These are phyloP conservation scores for Melieria omissa DNA, from an alignment of 2,888 invertebrate species.

Conservation along the genomic window DNA sequence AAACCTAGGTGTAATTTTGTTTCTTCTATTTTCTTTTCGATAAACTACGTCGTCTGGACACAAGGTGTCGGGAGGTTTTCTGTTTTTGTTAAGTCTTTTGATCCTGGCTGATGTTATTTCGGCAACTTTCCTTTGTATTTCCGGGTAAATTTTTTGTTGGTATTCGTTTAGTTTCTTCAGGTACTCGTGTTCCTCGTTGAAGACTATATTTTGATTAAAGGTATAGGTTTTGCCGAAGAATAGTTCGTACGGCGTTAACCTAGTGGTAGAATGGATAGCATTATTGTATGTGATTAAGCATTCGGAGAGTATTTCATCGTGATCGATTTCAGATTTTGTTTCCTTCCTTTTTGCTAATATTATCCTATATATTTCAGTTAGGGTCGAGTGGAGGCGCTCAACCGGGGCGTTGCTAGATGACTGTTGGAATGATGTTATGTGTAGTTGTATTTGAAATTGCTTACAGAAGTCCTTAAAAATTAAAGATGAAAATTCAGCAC, in stretches of 20 bases:
- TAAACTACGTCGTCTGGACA: slow-evolving; percentile 10
- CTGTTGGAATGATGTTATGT: slow-evolving; percentile 4
- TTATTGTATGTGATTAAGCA: slow-evolving; percentile 33
- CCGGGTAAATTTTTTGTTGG: slow-evolving; percentile 12
- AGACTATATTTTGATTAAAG: slow-evolving; percentile 29
- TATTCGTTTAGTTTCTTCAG: slow-evolving; percentile 24
- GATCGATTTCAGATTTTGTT: not conserved
- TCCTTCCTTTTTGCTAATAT: not conserved
- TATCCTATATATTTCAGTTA: not conserved
- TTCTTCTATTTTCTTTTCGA: slow-evolving; percentile 29
- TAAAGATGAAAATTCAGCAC: not conserved
- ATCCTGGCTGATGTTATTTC: slow-evolving; percentile 17
- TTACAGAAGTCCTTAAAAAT: not conserved
- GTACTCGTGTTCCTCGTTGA: slow-evolving; percentile 27
- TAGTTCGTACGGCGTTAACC: no score
- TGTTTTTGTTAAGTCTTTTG: not conserved
- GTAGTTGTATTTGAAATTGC: not conserved
- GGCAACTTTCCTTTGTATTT: slow-evolving; percentile 20
- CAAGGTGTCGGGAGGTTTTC: slow-evolving; percentile 3
- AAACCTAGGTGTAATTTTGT: slow-evolving; percentile 27
- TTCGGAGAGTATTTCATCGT: slow-evolving; percentile 33
- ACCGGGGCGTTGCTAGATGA: not conserved
- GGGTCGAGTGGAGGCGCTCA: not conserved
- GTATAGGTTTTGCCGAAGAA: slow-evolving; percentile 19
- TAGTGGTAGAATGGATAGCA: slow-evolving; percentile 36